These are phyloP conservation scores for Pithys albifrons DNA, from an alignment of 2,113 vertebrate genomes.

Conservation along the genomic window DNA sequence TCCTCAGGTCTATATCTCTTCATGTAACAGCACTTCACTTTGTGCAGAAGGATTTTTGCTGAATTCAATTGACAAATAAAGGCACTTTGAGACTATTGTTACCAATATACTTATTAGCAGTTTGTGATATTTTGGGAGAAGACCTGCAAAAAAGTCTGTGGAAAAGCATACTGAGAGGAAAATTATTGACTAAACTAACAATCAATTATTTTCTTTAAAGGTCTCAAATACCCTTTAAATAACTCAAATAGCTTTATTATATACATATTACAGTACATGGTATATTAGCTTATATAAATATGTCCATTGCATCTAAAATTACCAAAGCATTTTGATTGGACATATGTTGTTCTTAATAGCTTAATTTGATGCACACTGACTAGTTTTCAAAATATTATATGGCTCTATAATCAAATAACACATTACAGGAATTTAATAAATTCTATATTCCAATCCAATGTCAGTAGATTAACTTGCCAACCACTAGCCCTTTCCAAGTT, in stretches of 20 bases:
- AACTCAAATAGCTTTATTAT: background rate
- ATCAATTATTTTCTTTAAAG: background rate
- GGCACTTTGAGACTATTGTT: background rate
- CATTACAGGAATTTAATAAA: background rate
- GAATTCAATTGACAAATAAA: background rate
- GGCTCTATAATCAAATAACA: background rate
- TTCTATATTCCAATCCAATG: background rate
- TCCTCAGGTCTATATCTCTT: background rate
- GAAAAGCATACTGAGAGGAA: background rate
- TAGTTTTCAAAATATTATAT: background rate
- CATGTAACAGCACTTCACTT: background rate
- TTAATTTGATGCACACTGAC: background rate
- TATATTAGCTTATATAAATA: background rate
- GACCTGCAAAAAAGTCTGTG: fast-evolving
- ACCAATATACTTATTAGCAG: background rate
- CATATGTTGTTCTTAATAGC: background rate
- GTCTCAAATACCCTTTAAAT: background rate
- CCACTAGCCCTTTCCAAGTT: fast-evolving
- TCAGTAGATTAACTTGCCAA: background rate
- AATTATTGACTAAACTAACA: background rate
- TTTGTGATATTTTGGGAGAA: background rate
- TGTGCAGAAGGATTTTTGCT: background rate
- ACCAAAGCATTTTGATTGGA: background rate
- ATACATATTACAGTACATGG: background rate
- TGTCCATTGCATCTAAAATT: background rate